These are phyloP conservation scores for Smithornis capensis DNA, from an alignment of 2,113 vertebrate species.

Conservation along the genomic window DNA sequence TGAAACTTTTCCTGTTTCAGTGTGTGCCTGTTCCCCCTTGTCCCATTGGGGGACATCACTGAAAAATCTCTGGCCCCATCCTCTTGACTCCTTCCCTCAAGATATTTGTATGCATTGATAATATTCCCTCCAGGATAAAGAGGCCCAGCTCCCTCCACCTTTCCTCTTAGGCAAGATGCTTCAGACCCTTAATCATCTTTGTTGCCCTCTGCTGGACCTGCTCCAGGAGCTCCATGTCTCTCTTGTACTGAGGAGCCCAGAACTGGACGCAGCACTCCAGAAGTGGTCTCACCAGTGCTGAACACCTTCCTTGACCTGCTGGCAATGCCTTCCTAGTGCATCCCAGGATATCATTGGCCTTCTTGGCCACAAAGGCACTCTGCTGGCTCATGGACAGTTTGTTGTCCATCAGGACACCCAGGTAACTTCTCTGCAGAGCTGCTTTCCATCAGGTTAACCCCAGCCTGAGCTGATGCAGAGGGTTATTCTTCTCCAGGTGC, in stretches of 20 bases:
- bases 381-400: neutral
- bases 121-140: neutral
- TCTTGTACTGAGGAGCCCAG: neutral
- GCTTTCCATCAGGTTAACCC: neutral
- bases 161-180: neutral
- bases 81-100: no score
- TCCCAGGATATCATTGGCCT: neutral
- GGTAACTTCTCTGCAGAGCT: neutral
- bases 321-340: neutral
- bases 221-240: neutral
- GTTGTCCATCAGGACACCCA: accelerated
- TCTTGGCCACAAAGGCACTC: accelerated
- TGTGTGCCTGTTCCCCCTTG: neutral
- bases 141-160: neutral
- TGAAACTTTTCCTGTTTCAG: neutral
- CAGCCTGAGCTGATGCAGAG: accelerated
- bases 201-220: accelerated
- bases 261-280: neutral
- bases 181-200: neutral
- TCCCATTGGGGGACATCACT: neutral
- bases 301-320: neutral
- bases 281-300: neutral
- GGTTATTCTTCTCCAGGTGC: accelerated
- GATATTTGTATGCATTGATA: neutral
- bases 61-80: neutral